Evolutionary conservation across 2,888 invertebrate genomes (phyloP), one percentile per base, ranked within the genome.

Genomic region (Lithophane semibrunnea): DNA sequence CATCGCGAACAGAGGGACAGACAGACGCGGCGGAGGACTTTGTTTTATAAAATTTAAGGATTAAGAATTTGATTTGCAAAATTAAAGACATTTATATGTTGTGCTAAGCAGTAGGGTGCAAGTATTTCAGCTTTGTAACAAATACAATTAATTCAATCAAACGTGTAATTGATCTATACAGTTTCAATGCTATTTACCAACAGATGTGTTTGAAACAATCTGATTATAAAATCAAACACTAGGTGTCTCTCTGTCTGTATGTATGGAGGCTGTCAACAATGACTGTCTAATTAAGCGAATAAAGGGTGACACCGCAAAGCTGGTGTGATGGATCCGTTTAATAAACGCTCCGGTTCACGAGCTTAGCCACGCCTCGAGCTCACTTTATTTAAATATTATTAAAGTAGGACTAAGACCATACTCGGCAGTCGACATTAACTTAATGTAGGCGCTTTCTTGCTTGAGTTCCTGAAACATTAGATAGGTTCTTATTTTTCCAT

Each of bases 291-390:
- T 96, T 95, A 96, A 96, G 92, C 93, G 94, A 91, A 92, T 92
- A 93, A 93, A 94, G 95, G 96, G 95, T 93, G 96, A 95, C 96
- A 94, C 94, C 95, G 86, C 95, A 95, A 95, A 96, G 93, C 96
- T 94, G 92, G 89, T 87, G 94, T 96, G 96, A 96, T 96, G 94
- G 96, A 96, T 96, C 95, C 93, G 83, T 96, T 95, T 96, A 96
- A 96, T 96, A 96, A 91, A 91, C 90, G 92, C 92, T 90, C 91
- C 86, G 91, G 89, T 91, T 90, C 88, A 88, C 86, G 86, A 90
- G 90, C 88, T 89, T 87, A 91, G 87, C 84, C 88, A 87, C 86
- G 88, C 89, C 89, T 90, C 88, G 84, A 67, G 90, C 91, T 89
- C 44, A 61, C 73, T 91, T 89, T 89, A 92, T 92, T 92, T 89